Evolutionary conservation across 2,888 invertebrate species (phyloP), one percentile per base, ranked within the genome.

Genomic region (Allolobophora icterica): DNA sequence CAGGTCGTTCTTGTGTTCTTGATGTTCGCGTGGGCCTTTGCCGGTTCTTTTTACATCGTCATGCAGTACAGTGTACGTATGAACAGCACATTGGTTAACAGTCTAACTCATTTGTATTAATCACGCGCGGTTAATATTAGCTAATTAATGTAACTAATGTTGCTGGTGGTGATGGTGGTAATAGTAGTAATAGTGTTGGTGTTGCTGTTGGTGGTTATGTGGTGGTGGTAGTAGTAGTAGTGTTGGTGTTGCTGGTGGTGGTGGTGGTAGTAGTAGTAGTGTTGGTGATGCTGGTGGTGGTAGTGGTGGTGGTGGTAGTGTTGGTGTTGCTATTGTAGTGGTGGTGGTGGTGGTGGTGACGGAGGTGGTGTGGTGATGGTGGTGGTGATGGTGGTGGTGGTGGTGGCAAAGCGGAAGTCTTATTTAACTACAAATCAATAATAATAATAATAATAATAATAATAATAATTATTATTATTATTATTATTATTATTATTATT

Each of bases 21-120:
- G 35, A 94, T 94, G 91, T 92, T 94, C 91, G 90, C 94, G 35
- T 92, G 93, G 91, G 94, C 94, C 19, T 94, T 94, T 92, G 92
- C 94, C 34, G 93, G 93, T 89, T 94, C 94, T 4, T 94, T 94
- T 91, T 91, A 90, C 91, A 93, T 94, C 45, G 93, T 94, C 40
- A 91, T 94, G 91, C 92, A 93, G 45, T 92, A 93, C 92, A 93
- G 92, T 91, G 94, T 94, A 93, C 92, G 93, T 92, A 45, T 19
- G 2, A 30, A 33, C 52, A 19, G 5, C 89, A 11, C 71, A 11
- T 71, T 71, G 4, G n/a, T 71, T n/a, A 71, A n/a, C 1, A 71
- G 24, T 52, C 52, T 71, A 17, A 21, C 21, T 52, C 52, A 52
- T n/a, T 71, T 1, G n/a, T 71, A 71, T 6, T 71, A 71, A 71